A percentile compares a stretch with the other conserved stretches of the same genome.
Conservation (phyloP, 2,113 vertebrate genomes). For the Lophotis ruficrista region DNA sequence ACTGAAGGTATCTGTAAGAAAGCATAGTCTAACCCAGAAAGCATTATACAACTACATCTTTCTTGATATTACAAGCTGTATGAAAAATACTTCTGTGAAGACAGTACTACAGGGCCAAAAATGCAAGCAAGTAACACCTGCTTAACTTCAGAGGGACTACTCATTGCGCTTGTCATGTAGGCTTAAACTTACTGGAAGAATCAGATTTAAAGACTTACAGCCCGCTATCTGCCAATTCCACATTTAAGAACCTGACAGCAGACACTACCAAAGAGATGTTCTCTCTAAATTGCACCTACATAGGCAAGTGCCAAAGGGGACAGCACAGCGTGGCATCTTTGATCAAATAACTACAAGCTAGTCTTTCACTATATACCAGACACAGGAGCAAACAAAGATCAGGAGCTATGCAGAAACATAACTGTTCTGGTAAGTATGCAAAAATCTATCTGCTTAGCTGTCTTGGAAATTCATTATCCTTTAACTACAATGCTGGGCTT, state of each 20-base stretch:
- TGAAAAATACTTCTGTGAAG: not conserved
- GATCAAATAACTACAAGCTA: not conserved
- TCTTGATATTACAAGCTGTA: not conserved
- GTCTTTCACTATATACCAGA: not conserved
- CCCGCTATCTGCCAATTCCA: not conserved
- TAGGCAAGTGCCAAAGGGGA: not conserved
- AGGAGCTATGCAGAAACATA: not conserved
- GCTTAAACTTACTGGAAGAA: not conserved
- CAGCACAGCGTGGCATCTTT: fast-evolving
- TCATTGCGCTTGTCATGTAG: not conserved
- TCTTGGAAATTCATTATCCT: not conserved
- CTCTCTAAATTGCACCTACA: not conserved
- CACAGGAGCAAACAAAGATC: not conserved
- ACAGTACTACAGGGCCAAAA: not conserved
- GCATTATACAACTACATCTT: not conserved
- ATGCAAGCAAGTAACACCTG: not conserved
- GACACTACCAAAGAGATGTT: not conserved
- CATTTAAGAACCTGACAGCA: not conserved
- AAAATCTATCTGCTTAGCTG: not conserved
- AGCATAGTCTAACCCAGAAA: not conserved
- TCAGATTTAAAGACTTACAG: not conserved
- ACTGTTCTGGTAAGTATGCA: not conserved
- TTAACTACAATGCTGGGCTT: not conserved
- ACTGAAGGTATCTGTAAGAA: not conserved
- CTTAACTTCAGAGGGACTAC: not conserved